Base-by-base conservation (phyloP, 1,140 invertebrate species). In the Trichonephila inaurata region DNA sequence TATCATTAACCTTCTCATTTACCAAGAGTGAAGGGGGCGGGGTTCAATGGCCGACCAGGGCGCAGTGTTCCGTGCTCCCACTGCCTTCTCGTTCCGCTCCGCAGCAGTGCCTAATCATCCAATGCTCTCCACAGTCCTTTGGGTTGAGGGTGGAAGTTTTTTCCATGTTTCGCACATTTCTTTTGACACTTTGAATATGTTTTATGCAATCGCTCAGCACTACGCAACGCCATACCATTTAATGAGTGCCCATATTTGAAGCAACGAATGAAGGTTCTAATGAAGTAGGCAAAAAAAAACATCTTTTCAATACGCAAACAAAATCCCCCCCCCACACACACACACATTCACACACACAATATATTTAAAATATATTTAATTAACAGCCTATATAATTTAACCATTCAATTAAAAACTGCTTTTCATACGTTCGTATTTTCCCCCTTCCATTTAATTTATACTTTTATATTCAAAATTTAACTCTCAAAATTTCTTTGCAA, bases 11-110 rank as follows among this genome's bases (percentile, higher is more conserved):
- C 72, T 77, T 77, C 72, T 40, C 72, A 77, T 77, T 77, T 33
- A 40, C 28, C 28, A 77, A 77, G 24, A 33, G 16, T 18, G 66
- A 69, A n/a, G 33, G 62, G 72, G 72, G 72, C 16, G 69, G 72
- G 72, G 72, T 77, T 77, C 72, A 77, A 18, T 77, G 72, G 72
- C 72, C 72, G 72, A 77, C 72, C 28, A 33, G 72, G 72, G 72
- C 72, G 72, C 72, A 77, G 33, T 77, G 72, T 33, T 77, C 69
- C 69, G 69, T 77, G 28, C 24, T 40, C 72, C 28, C 72, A 16
- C 28, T 16, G 24, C 28, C 24, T 33, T n/a, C 28, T 33, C 28
- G 72, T 33, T 64, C 62, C 62, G 62, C 62, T 77, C 28, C 28
- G 72, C 28, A 77, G 72, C 33, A 77, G 72, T 33, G 16, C 33